Conservation (phyloP, 2,888 invertebrate genomes). For the Apeira syringaria region DNA sequence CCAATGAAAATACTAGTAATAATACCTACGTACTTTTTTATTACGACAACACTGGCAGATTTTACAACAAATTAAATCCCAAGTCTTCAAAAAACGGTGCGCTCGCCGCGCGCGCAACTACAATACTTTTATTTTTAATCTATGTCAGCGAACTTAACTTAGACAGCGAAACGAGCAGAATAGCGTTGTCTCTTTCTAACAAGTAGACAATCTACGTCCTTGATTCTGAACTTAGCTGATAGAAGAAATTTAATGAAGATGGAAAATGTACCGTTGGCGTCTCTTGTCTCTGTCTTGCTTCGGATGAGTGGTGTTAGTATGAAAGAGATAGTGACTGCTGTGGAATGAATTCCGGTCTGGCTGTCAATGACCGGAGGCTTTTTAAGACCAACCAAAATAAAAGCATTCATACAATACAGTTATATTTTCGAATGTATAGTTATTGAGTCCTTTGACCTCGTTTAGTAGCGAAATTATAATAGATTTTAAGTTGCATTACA, state of each 20-base stretch:
- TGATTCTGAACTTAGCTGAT: no score
- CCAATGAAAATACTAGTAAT: constrained; percentile 34
- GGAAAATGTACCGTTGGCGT: constrained; percentile 66
- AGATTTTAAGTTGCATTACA: no score
- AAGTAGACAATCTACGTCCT: constrained; percentile 63
- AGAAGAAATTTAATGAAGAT: no score
- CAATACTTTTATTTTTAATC: constrained; percentile 53
- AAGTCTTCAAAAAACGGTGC: constrained; percentile 39
- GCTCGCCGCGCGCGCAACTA: constrained; percentile 57
- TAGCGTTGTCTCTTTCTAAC: constrained; percentile 43
- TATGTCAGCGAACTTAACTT: constrained; percentile 40
- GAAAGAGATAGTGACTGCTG: no score
- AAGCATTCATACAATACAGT: no score
- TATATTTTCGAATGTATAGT: no score
- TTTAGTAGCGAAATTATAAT: no score
- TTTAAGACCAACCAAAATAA: no score
- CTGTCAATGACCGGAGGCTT: no score
- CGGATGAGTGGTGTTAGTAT: background rate
- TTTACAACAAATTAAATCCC: constrained; percentile 30
- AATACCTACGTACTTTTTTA: constrained; percentile 29
- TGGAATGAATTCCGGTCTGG: no score
- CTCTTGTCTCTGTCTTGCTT: constrained; percentile 45
- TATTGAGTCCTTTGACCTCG: no score
- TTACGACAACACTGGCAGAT: constrained; percentile 33
- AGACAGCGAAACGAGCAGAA: constrained; percentile 42